Conservation (phyloP, 2,797 vertebrate species). For the Poeciliopsis presidionis region DNA sequence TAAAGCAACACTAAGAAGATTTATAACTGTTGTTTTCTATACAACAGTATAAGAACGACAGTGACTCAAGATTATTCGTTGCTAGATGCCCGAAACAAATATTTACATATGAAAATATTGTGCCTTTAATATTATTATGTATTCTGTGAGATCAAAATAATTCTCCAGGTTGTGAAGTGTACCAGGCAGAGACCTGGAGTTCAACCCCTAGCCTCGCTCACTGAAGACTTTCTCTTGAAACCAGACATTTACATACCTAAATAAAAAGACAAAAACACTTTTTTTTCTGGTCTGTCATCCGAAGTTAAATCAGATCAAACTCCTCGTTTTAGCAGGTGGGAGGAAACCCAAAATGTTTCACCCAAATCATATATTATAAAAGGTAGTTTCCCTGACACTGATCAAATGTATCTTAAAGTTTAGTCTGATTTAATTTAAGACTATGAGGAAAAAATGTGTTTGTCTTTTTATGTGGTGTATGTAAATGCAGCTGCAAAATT, state of each 20-base stretch:
- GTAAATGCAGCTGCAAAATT: neutral
- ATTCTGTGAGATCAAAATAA: neutral
- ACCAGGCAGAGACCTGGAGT: neutral
- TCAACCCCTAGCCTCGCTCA: neutral
- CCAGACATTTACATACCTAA: too few species aligned
- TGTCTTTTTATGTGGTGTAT: too few species aligned
- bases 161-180: neutral
- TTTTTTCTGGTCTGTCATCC: too few species aligned
- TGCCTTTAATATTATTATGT: neutral
- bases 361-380: too few species aligned
- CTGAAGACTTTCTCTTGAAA: neutral
- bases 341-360: too few species aligned
- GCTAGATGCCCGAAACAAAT: neutral
- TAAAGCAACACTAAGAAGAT: neutral
- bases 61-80: neutral
- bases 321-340: too few species aligned
- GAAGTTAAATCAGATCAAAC: too few species aligned
- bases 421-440: too few species aligned
- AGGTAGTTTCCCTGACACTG: too few species aligned
- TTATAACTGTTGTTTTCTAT: conserved; percentile 1
- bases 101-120: conserved; percentile 5
- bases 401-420: too few species aligned
- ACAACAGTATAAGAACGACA: neutral
- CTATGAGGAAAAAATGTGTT: too few species aligned
- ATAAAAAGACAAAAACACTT: too few species aligned